Evolutionary conservation across 2,888 invertebrate genomes (phyloP), one percentile per base, ranked within the genome.

Genomic region (Cephus rjabovi): DNA sequence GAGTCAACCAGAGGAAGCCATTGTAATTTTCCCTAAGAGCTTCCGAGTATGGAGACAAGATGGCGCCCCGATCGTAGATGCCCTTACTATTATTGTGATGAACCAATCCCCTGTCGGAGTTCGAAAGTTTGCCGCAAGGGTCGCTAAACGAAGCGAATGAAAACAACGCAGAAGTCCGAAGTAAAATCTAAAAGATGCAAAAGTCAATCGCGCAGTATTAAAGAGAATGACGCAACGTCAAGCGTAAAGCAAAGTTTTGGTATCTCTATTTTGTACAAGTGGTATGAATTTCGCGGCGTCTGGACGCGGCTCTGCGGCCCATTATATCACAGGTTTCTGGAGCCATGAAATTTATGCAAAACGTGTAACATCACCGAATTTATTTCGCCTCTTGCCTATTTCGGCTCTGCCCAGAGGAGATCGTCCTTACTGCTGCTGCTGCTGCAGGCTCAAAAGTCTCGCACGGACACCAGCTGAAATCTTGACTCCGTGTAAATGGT

Each of bases 341-440:
- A 56, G 15, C 68, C 79, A 31, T 76, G 76, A 76, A 79, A 79
- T 79, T 76, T 70, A 79, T 79, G 76, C 76, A 70, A 79, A 79
- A 40, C 79, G 76, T 79, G 76, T 79, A 75, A 76, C 76, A 73
- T 73, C 76, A 34, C 31, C 71, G 71, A 31, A 12, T 71, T 71
- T 71, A 71, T 71, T 71, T 71, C 31, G 71, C 71, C 12, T 71
- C 31, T 31, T 23, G 30, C 4, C 11, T 33, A 71, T 71, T 71
- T 71, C 31, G 71, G 3, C 33, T 71, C 71, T 56, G 23, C 56
- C 9, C 56, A 15, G 6, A 56, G 56, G 9, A 56, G 23, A 56
- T 23, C 56, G 56, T 56, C 56, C 56, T 56, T 9, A 15, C 56
- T 9, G 6, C 40, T 40, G 23, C 6, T 23, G 56, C 40, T 40